Conservation (phyloP, 2,888 invertebrate species). For the Saturnia japonica region DNA sequence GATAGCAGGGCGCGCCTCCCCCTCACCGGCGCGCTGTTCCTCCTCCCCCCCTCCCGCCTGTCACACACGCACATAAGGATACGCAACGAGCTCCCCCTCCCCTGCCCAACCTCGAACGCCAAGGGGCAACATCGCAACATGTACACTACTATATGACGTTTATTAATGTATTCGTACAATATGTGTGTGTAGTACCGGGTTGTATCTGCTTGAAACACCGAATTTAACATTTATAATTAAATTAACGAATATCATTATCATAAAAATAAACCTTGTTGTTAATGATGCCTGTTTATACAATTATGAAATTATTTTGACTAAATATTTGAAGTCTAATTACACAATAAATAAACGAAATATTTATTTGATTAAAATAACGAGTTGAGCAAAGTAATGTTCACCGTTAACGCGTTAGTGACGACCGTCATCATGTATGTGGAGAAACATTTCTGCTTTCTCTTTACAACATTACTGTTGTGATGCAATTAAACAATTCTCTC, state of each 20-base stretch:
- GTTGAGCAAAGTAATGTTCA: too few species aligned
- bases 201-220: too few species aligned
- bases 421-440: not conserved
- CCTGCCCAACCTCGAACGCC: too few species aligned
- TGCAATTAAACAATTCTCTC: not conserved
- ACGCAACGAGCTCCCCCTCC: conserved; percentile 16
- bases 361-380: not conserved
- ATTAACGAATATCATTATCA: too few species aligned
- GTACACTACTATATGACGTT: too few species aligned
- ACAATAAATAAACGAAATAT: not conserved
- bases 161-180: too few species aligned
- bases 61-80: conserved; percentile 18
- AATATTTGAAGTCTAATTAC: not conserved
- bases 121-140: too few species aligned
- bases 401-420: not conserved
- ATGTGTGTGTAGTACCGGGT: too few species aligned
- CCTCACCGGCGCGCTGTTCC: conserved; percentile 29
- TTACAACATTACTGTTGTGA: not conserved
- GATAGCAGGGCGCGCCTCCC: conserved; percentile 54
- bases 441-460: not conserved
- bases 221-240: too few species aligned
- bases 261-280: not conserved
- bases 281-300: not conserved
- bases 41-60: conserved; percentile 24
- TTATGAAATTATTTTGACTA: not conserved